phyloP scores from a whole-genome alignment of 2,113 vertebrate genomes.

The Seriola quinqueradiata region DNA sequence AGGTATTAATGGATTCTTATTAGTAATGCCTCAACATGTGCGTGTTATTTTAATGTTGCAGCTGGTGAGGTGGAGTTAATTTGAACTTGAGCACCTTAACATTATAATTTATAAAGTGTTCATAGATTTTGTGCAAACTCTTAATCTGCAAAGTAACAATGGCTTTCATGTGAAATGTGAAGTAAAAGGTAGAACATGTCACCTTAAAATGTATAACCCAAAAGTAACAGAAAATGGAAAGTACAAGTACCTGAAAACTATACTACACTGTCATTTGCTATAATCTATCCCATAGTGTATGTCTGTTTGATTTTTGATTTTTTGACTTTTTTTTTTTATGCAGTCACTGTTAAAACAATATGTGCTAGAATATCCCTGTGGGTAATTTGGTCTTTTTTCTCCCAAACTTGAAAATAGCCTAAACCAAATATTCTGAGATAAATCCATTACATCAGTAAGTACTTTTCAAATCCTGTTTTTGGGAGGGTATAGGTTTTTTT shows the following conservation, averaged over 20 bases:
- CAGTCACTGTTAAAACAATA: neutral
- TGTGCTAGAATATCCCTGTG: neutral
- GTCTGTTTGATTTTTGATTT: neutral
- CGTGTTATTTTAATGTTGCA: no score
- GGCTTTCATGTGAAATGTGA: neutral
- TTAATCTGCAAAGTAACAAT: no score
- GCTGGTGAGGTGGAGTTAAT: no score
- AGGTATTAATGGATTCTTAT: neutral
- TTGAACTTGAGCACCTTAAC: neutral
- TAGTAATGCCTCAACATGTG: neutral
- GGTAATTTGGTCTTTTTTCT: constrained; percentile 4
- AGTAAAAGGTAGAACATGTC: neutral
- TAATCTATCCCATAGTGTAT: neutral
- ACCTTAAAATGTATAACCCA: neutral
- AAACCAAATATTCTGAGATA: neutral
- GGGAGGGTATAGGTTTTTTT: neutral
- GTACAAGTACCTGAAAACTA: neutral
- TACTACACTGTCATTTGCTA: neutral
- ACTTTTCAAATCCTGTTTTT: neutral
- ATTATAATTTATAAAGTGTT: no score
- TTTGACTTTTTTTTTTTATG: neutral
- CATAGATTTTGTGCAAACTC: no score
- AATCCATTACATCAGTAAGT: neutral
- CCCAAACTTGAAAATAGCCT: neutral
- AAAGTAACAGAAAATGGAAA: neutral